These are phyloP conservation scores for Cataglyphis hispanica DNA, from an alignment of 1,140 invertebrate genomes.

Conservation along the genomic window DNA sequence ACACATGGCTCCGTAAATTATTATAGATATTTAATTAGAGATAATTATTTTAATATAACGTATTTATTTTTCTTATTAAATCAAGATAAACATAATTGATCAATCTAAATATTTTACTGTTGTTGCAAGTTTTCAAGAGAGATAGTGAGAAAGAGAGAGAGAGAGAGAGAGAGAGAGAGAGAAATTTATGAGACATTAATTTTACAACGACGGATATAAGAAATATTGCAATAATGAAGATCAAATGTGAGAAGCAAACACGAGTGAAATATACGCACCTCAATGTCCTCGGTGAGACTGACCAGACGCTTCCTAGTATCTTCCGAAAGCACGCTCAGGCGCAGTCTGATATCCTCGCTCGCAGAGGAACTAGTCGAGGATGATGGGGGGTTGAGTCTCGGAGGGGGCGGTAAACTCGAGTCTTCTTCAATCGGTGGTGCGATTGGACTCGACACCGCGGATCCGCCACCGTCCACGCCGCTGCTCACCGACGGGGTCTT, in stretches of 20 bases:
- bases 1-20: no score
- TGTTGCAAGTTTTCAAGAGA: no score
- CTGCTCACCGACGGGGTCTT: constrained; percentile 86
- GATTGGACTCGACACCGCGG: constrained; percentile 83
- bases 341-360: constrained; percentile 81
- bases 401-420: constrained; percentile 78
- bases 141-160: no score
- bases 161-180: neutral
- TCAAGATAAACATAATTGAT: no score
- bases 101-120: no score
- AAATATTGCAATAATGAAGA: no score
- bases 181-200: no score
- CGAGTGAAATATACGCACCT: constrained; percentile 70
- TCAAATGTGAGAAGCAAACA: neutral
- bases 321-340: constrained; percentile 82
- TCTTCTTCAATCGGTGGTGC: constrained; percentile 80
- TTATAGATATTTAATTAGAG: no score
- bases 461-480: constrained; percentile 84
- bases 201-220: neutral
- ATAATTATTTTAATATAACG: no score
- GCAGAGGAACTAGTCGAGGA: constrained; percentile 71
- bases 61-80: no score
- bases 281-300: constrained; percentile 82
- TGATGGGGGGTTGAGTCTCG: constrained; percentile 76
- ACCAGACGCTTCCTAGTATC: constrained; percentile 82